Conservation (phyloP, 1,140 invertebrate genomes). For the Zaprionus africanus region DNA sequence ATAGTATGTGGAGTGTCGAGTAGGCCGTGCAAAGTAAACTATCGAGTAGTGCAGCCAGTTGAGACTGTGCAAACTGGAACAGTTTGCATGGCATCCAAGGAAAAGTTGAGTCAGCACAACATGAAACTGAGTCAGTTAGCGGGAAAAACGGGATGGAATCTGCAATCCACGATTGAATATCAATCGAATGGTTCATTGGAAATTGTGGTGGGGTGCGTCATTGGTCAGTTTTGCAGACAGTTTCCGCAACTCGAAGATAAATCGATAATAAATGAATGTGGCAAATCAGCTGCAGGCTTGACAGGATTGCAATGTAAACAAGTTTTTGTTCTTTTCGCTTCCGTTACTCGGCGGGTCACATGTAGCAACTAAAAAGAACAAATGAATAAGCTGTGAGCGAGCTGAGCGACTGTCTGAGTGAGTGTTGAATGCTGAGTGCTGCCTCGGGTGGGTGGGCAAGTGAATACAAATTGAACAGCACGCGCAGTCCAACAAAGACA, state of each 20-base stretch:
- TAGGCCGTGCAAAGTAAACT: not conserved
- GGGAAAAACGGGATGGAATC: not conserved
- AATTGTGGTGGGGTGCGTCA: constrained; percentile 32
- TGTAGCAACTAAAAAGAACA: constrained; percentile 36
- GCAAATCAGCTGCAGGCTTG: constrained; percentile 13
- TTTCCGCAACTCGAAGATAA: constrained; percentile 30
- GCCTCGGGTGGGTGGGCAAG: constrained; percentile 53
- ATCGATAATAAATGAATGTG: constrained; percentile 25
- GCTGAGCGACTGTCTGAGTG: constrained; percentile 27
- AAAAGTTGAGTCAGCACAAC: not conserved
- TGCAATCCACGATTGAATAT: not conserved
- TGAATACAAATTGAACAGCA: constrained; percentile 58
- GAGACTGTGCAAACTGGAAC: not conserved
- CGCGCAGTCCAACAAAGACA: constrained; percentile 71
- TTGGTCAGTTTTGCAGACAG: constrained; percentile 18
- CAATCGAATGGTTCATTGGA: not conserved
- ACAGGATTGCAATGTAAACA: constrained; percentile 40
- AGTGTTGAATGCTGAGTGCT: constrained; percentile 31
- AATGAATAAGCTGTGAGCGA: constrained; percentile 22
- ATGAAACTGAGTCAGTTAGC: constrained; percentile 30
- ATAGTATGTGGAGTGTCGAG: constrained; percentile 10
- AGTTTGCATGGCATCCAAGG: not conserved
- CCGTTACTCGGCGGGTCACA: constrained; percentile 41
- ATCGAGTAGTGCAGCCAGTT: not conserved
- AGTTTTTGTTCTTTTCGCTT: constrained; percentile 33